Conservation (phyloP, 2,888 invertebrate species). For the Meiosimyza platycephala region DNA sequence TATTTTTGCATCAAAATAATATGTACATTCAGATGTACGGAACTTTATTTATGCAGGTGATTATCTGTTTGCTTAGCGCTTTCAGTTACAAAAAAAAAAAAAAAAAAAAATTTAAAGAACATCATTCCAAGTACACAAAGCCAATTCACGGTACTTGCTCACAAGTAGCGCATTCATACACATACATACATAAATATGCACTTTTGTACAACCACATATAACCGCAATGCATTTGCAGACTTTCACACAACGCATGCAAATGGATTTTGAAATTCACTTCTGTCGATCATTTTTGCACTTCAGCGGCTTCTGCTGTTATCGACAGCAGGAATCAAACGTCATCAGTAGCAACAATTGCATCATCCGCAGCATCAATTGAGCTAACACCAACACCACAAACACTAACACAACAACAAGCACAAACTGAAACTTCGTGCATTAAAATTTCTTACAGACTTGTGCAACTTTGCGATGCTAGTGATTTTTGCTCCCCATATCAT, state of each 20-base stretch:
- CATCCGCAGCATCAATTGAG: constrained; percentile 42
- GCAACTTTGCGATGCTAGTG: constrained; percentile 13
- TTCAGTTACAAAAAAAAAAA: background rate
- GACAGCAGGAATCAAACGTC: constrained; percentile 37
- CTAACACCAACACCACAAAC: constrained; percentile 11
- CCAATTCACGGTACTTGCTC: no score
- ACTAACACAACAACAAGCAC: constrained; percentile 10
- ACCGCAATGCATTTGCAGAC: constrained; percentile 9
- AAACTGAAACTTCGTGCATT: background rate
- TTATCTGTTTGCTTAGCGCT: background rate
- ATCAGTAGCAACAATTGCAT: constrained; percentile 38
- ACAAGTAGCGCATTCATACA: constrained; percentile 1
- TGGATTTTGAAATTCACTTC: constrained; percentile 12
- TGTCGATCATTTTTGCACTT: constrained; percentile 7
- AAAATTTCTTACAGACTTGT: constrained; percentile 2
- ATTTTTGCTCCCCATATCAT: constrained; percentile 21
- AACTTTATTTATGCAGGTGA: no score
- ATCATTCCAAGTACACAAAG: background rate
- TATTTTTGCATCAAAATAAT: no score
- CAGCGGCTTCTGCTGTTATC: constrained; percentile 38
- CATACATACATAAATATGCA: background rate
- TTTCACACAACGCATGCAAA: background rate
- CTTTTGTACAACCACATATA: constrained; percentile 10
- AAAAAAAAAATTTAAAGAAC: background rate
- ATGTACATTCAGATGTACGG: no score